Evolutionary conservation across 2,113 vertebrate species (phyloP).

Genomic region (Naja naja): DNA sequence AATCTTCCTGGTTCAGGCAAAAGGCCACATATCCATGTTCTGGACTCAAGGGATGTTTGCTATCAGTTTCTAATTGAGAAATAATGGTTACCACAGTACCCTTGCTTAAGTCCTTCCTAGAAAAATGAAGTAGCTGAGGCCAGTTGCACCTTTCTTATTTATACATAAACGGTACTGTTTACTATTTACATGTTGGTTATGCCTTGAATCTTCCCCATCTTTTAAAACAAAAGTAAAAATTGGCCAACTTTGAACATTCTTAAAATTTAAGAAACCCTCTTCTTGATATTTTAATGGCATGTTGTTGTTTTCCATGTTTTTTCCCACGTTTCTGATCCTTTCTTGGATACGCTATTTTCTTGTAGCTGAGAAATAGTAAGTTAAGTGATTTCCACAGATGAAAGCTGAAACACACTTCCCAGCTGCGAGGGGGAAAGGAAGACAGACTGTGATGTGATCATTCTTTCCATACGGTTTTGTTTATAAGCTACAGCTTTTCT

Average conservation of each 20-base stretch:
- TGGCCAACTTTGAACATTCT: neutral
- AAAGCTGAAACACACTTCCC: neutral
- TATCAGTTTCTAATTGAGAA: neutral
- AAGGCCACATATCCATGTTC: neutral
- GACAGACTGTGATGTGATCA: neutral
- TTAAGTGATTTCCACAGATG: neutral
- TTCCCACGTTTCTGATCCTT: neutral
- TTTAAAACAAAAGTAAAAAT: neutral
- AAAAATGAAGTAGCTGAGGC: neutral
- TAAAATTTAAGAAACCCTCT: neutral
- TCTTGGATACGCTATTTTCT: neutral
- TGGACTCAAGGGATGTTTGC: neutral
- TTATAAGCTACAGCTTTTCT: constrained; percentile 30
- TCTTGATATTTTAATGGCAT: neutral
- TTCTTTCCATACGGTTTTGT: constrained; percentile 41
- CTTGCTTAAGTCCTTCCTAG: neutral
- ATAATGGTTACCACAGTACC: neutral
- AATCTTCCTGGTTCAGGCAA: neutral
- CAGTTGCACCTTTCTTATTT: neutral
- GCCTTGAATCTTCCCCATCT: neutral
- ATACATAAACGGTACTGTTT: no score
- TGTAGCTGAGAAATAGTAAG: neutral
- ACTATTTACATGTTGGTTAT: neutral
- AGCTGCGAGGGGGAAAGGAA: neutral
- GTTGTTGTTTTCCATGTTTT: neutral